Evolutionary conservation across 2,797 vertebrate species (phyloP).

Genomic region (Trematomus bernacchii): DNA sequence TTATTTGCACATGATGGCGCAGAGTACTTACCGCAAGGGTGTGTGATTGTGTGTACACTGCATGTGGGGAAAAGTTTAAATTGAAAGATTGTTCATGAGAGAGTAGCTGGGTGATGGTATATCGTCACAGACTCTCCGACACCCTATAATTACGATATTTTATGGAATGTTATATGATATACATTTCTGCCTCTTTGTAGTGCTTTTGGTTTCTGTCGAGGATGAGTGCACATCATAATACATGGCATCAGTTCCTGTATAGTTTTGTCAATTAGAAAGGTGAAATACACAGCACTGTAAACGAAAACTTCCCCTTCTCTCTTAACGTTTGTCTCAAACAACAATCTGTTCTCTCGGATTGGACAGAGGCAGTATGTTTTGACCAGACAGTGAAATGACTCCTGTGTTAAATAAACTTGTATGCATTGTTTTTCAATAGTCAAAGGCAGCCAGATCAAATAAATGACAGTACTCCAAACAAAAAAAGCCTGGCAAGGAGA

Average conservation of each 20-base stretch:
- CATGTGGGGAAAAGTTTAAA: background rate
- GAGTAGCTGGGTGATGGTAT: background rate
- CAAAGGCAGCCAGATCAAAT: constrained; percentile 35
- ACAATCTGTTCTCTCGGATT: background rate
- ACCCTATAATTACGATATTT: too few species aligned
- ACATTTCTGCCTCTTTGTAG: background rate
- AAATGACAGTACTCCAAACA: constrained; percentile 37
- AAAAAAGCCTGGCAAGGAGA: constrained; percentile 30
- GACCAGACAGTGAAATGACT: constrained; percentile 23
- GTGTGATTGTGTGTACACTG: background rate
- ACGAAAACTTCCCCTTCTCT: background rate
- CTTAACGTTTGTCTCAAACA: background rate
- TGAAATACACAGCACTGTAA: background rate
- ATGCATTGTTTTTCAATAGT: constrained; percentile 3
- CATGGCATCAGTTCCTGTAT: background rate
- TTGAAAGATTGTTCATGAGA: constrained; percentile 5
- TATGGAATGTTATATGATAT: too few species aligned
- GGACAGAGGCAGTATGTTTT: constrained; percentile 10
- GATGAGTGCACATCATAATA: background rate
- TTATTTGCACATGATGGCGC: constrained; percentile 1
- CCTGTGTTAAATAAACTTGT: constrained; percentile 19
- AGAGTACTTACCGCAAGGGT: background rate
- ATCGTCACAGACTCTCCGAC: background rate
- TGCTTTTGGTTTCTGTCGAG: background rate
- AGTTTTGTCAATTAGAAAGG: background rate